Evolutionary conservation across 2,797 vertebrate genomes (phyloP).

Genomic region (Vireo griseus): DNA sequence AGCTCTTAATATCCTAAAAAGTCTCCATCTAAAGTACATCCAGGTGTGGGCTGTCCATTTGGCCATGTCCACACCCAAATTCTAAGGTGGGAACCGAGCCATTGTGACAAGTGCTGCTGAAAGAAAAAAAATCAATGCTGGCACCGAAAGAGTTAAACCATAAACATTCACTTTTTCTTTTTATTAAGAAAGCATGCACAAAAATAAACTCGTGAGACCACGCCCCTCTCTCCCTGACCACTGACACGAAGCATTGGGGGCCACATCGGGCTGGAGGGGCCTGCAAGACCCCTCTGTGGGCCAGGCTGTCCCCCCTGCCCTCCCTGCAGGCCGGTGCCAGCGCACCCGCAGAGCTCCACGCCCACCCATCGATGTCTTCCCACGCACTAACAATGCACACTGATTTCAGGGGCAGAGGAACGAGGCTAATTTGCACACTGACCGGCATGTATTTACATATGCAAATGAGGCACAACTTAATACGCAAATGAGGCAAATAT

Average conservation of each 20-base stretch:
- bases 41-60: not conserved
- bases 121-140: slow-evolving; percentile 19
- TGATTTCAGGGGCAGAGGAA: slow-evolving; percentile 47
- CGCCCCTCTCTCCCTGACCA: slow-evolving; percentile 61
- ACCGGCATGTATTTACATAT: slow-evolving; percentile 69
- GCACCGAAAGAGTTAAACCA: slow-evolving; percentile 60
- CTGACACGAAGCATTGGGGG: slow-evolving; percentile 45
- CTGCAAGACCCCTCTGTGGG: not conserved
- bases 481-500: slow-evolving; percentile 51
- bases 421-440: slow-evolving; percentile 64
- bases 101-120: rapidly evolving
- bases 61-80: not conserved
- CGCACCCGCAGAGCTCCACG: not conserved
- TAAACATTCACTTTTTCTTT: slow-evolving; percentile 73
- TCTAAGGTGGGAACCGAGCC: not conserved
- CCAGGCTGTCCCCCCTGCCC: not conserved
- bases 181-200: slow-evolving; percentile 84
- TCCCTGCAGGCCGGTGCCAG: not conserved
- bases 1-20: not conserved
- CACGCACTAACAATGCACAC: not conserved
- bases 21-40: not conserved
- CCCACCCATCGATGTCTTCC: not conserved
- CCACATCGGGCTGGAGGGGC: not conserved
- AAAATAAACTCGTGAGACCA: slow-evolving; percentile 76
- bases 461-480: slow-evolving; percentile 61